Base-by-base conservation (phyloP, 2,797 vertebrate genomes). In the Luscinia luscinia region DNA sequence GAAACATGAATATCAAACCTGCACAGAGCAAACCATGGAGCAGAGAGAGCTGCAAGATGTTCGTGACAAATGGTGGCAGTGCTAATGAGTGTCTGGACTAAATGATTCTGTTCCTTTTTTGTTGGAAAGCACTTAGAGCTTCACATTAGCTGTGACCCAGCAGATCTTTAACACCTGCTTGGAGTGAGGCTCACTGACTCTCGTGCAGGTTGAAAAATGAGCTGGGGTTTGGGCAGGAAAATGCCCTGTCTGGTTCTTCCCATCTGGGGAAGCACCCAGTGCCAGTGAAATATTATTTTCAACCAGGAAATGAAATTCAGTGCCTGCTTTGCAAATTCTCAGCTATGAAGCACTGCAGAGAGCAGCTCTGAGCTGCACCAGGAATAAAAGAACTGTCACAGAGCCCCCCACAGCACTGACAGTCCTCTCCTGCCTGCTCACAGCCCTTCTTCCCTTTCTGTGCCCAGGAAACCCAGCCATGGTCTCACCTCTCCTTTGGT, bases 21-120 rank as follows among this genome's bases (percentile, higher is more conserved):
- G 28, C 41, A 67, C 1, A 0, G 72, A 74, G 80, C 16, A 26
- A 12, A 48, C 12, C 3, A 0, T 0, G 11, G 48, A 75, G 38
- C 40, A 66, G 49, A 87, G 59, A 73, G 68, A 73, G 40, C 59
- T 51, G 74, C 66, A 90, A 84, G 74, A 22, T 70, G 83, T 6
- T 62, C 75, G 27, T 87, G 84, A 85, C 78, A 95, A 95, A 72
- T 34, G 59, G 66, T 57, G 58, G 72, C 43, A 66, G 62, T 11
- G 41, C 77, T 80, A 76, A 91, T 76, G 90, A 95, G 59, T 18
- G 1, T 48, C 90, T 90, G 94, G 73, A 55, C 70, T 89, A 45
- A 62, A 54, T 1, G 3, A 67, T 76, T 93, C 59, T 78, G 24
- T 73, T 79, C 28, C 38, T 40, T 76, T 63, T 82, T 51, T 81